These are phyloP conservation scores for Anguilla japonica DNA, from an alignment of 2,113 vertebrate species.

Conservation along the genomic window DNA sequence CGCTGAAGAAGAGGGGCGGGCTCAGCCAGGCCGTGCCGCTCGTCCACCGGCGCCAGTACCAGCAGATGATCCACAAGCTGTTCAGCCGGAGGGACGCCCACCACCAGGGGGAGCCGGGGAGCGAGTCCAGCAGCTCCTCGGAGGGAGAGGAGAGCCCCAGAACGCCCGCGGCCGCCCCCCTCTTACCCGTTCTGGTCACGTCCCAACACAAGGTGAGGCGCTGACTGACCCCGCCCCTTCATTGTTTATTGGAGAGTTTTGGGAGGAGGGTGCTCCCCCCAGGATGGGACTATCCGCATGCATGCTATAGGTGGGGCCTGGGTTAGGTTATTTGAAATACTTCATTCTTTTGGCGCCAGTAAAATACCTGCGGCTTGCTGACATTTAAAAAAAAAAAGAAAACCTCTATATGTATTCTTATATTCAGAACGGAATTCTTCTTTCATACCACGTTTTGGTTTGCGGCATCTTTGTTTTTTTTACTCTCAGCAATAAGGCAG, in stretches of 20 bases:
- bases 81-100: constrained; percentile 58
- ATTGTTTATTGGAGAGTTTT: neutral
- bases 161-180: neutral
- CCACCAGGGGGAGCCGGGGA: constrained; percentile 45
- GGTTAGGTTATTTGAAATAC: too few relatives aligned
- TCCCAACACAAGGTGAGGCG: constrained; percentile 56
- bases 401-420: too few relatives aligned
- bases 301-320: too few relatives aligned
- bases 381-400: too few relatives aligned
- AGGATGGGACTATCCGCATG: neutral
- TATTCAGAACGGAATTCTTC: too few relatives aligned
- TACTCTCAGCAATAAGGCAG: too few relatives aligned
- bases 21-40: constrained; percentile 53
- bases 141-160: constrained; percentile 57
- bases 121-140: constrained; percentile 62
- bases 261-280: neutral
- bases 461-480: too few relatives aligned
- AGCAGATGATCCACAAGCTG: constrained; percentile 79
- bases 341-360: too few relatives aligned
- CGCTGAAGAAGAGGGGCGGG: constrained; percentile 82
- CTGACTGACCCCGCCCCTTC: neutral
- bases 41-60: constrained; percentile 79
- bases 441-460: too few relatives aligned
- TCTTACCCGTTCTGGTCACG: neutral
- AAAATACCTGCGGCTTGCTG: too few relatives aligned